Evolutionary conservation across 2,113 vertebrate genomes (phyloP).

Genomic region (Butorides virescens): DNA sequence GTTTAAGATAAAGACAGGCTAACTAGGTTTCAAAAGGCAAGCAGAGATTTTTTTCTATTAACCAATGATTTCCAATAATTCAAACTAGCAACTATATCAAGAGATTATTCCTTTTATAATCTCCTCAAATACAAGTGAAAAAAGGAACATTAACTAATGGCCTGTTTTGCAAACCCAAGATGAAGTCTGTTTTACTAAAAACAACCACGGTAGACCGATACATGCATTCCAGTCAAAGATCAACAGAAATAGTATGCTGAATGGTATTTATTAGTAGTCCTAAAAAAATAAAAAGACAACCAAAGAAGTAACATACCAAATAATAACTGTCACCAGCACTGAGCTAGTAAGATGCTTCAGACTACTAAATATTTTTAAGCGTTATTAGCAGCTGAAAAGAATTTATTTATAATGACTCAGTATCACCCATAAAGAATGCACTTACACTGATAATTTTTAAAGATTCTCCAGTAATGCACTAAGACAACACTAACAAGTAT

Average conservation of each 20-base stretch:
- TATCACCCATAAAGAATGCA: neutral
- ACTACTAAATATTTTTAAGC: neutral
- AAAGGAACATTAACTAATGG: neutral
- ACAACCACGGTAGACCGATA: rapidly evolving
- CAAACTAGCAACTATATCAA: neutral
- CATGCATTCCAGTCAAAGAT: neutral
- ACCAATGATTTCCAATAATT: neutral
- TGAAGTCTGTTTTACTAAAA: neutral
- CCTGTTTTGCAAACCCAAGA: neutral
- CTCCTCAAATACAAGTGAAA: neutral
- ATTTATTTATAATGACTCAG: neutral
- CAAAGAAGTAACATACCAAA: neutral
- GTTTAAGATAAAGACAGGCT: neutral
- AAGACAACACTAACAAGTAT: neutral
- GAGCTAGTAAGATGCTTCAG: neutral
- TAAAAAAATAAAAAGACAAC: neutral
- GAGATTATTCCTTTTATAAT: neutral
- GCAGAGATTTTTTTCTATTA: neutral
- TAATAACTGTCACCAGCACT: neutral
- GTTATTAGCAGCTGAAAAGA: neutral
- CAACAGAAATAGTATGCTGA: neutral
- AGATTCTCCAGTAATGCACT: neutral
- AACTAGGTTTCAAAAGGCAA: neutral
- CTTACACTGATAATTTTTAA: neutral
- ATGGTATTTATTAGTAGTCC: neutral